phyloP scores from a whole-genome alignment of 2,113 vertebrate genomes.

The Galeopterus variegatus region DNA sequence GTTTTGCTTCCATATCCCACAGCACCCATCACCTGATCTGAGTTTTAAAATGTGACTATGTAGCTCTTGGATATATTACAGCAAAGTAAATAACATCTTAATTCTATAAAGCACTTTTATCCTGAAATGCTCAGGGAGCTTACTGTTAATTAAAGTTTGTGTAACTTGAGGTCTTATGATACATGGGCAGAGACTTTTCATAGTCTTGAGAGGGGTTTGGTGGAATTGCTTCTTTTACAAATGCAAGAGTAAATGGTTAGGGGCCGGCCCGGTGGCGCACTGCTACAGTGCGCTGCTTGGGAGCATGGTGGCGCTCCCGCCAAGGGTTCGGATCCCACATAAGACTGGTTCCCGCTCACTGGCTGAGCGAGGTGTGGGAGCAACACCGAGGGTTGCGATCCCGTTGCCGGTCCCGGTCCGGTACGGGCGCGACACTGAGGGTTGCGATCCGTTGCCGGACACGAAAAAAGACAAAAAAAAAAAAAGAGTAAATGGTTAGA shows the following conservation, averaged over 20 bases:
- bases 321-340: too few relatives aligned
- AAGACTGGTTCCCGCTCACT: too few relatives aligned
- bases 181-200: neutral
- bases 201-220: neutral
- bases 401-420: too few relatives aligned
- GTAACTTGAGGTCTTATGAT: slow-evolving; percentile 13
- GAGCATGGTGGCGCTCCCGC: too few relatives aligned
- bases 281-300: too few relatives aligned
- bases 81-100: slow-evolving; percentile 8
- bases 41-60: neutral
- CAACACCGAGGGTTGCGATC: too few relatives aligned
- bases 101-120: slow-evolving; percentile 48
- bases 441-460: too few relatives aligned
- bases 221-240: slow-evolving; percentile 33
- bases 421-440: too few relatives aligned
- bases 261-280: too few relatives aligned
- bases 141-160: slow-evolving; percentile 34
- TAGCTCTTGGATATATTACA: neutral
- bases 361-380: too few relatives aligned
- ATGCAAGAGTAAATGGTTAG: neutral
- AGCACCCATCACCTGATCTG: neutral
- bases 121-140: neutral
- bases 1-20: neutral
- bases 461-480: too few relatives aligned
- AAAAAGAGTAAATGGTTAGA: neutral